Conservation (phyloP, 2,113 vertebrate species). For the Nycticryphes semicollaris region DNA sequence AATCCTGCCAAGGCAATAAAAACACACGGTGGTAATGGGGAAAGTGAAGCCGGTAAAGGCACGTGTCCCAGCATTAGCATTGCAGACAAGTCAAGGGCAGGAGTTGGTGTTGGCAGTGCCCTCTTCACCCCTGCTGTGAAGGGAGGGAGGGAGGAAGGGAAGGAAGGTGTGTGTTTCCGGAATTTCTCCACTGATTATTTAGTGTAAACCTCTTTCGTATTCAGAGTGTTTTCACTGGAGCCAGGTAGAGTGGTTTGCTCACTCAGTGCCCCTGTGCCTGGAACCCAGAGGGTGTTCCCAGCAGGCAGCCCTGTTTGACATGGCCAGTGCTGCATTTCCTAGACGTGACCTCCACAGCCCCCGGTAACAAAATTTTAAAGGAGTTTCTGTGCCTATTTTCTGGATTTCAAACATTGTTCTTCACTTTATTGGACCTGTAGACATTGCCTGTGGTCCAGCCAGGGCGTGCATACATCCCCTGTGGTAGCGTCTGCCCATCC, state of each 20-base stretch:
- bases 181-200: not conserved
- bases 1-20: not conserved
- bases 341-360: not conserved
- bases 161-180: not conserved
- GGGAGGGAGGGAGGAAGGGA: not conserved
- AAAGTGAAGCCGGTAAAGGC: not conserved
- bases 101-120: not conserved
- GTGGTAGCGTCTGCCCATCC: not conserved
- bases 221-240: not conserved
- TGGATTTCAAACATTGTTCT: not conserved
- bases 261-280: not conserved
- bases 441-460: not conserved
- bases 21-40: not conserved
- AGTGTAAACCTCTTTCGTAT: not conserved
- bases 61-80: not conserved
- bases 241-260: not conserved
- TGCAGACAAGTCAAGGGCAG: not conserved
- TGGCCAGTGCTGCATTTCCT: not conserved
- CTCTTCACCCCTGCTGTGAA: not conserved
- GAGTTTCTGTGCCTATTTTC: not conserved
- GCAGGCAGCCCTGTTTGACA: not conserved
- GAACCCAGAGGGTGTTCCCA: not conserved
- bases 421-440: not conserved
- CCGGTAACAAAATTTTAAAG: not conserved
- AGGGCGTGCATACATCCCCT: accelerated